A percentile compares a stretch with the other conserved stretches of the same genome.
Evolutionary conservation across 1,140 invertebrate species (phyloP).

Genomic region (Scylla paramamosain): DNA sequence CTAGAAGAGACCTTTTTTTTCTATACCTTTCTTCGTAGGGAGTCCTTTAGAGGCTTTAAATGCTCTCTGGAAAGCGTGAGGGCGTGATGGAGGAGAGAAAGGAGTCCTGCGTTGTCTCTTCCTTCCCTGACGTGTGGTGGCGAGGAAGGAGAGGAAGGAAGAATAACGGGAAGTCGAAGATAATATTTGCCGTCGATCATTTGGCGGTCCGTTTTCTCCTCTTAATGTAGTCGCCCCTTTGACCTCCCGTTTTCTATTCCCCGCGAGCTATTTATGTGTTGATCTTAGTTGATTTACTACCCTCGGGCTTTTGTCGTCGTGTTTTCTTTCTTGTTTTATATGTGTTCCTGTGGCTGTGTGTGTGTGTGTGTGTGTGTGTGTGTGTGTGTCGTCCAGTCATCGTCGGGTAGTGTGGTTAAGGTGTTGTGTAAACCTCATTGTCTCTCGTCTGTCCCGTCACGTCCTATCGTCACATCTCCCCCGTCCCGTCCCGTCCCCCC

Average conservation of each 20-base stretch:
- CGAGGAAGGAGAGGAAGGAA: too few relatives aligned
- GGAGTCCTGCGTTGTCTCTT: background rate
- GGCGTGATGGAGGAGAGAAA: background rate
- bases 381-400: background rate
- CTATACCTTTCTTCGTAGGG: background rate
- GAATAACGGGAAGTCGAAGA: background rate
- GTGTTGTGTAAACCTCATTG: background rate
- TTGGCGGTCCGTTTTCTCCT: background rate
- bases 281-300: background rate
- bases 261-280: constrained; percentile 4
- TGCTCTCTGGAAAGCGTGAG: background rate
- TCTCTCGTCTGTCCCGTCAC: background rate
- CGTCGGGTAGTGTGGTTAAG: background rate
- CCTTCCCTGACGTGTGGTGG: background rate
- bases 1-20: background rate
- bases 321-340: background rate
- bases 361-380: constrained; percentile 36
- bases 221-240: background rate
- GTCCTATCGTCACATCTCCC: background rate
- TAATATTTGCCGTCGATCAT: background rate
- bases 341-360: background rate
- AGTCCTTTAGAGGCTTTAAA: background rate
- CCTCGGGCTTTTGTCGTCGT: background rate
- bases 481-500: background rate
- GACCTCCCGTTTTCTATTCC: background rate